Evolutionary conservation across 2,888 invertebrate species (phyloP).

Genomic region (Rambutsinella grinnellia): DNA sequence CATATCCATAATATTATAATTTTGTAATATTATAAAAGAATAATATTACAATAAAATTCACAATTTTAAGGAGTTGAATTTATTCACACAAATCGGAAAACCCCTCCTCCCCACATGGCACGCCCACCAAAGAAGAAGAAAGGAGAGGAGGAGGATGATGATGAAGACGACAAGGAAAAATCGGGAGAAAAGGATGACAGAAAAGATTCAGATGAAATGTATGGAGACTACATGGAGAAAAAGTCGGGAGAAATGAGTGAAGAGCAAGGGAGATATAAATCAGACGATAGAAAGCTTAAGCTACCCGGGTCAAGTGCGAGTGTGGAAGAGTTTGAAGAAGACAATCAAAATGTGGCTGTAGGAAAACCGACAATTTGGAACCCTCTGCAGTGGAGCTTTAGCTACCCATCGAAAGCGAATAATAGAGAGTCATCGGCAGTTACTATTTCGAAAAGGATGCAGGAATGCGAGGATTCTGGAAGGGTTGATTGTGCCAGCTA

Average conservation of each 20-base stretch:
- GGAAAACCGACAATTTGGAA: conserved; percentile 38
- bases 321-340: conserved; percentile 24
- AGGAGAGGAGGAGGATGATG: conserved; percentile 43
- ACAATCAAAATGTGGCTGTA: conserved; percentile 24
- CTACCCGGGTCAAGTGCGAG: conserved; percentile 24
- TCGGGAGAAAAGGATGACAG: not conserved
- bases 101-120: conserved; percentile 26
- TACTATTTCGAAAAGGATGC: conserved; percentile 31
- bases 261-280: conserved; percentile 7
- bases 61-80: conserved; percentile 56
- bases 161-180: conserved; percentile 7
- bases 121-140: conserved; percentile 25
- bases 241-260: conserved; percentile 21
- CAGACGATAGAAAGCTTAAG: conserved; percentile 32
- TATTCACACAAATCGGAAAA: conserved; percentile 30
- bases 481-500: conserved; percentile 17
- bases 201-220: not conserved
- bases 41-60: no score
- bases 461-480: conserved; percentile 34
- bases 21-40: no score
- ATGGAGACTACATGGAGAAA: conserved; percentile 12
- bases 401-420: conserved; percentile 13
- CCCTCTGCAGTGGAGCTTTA: conserved; percentile 28
- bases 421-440: not conserved
- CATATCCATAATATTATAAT: no score